These are phyloP conservation scores for Camelus dromedarius DNA, from an alignment of 2,113 vertebrate species.

Conservation along the genomic window DNA sequence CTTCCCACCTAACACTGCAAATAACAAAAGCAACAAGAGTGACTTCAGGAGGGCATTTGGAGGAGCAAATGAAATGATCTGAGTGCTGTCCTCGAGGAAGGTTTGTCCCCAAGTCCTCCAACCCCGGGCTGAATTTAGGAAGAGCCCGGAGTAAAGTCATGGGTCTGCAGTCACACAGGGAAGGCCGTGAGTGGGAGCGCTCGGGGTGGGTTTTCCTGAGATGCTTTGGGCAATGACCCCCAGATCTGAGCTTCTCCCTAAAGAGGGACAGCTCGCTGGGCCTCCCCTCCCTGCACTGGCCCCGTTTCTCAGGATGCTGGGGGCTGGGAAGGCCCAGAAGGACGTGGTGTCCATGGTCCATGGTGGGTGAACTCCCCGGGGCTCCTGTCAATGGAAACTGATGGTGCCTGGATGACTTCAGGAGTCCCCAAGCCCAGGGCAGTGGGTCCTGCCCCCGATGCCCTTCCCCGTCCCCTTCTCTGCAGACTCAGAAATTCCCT, in stretches of 20 bases:
- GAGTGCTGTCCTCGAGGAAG: rapidly evolving
- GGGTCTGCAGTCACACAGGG: rapidly evolving
- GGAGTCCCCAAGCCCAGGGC: rapidly evolving
- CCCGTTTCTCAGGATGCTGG: rapidly evolving
- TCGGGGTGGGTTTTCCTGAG: rapidly evolving
- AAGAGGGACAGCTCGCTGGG: background rate
- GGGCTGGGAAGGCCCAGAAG: background rate
- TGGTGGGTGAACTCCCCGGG: rapidly evolving
- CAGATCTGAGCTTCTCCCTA: background rate
- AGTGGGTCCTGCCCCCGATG: rapidly evolving
- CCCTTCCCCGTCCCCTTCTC: background rate
- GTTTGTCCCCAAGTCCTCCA: rapidly evolving
- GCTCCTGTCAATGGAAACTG: rapidly evolving
- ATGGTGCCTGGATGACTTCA: background rate
- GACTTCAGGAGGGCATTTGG: rapidly evolving
- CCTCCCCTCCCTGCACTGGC: background rate
- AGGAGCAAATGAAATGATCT: rapidly evolving
- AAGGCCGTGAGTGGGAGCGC: rapidly evolving
- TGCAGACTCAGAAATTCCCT: background rate
- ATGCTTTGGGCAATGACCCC: rapidly evolving
- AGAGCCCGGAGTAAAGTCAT: rapidly evolving
- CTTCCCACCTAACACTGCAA: rapidly evolving
- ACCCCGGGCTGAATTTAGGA: rapidly evolving
- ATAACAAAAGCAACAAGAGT: no score
- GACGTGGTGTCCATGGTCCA: rapidly evolving